phyloP scores from a whole-genome alignment of 2,113 vertebrate species.

The Smithornis capensis region DNA sequence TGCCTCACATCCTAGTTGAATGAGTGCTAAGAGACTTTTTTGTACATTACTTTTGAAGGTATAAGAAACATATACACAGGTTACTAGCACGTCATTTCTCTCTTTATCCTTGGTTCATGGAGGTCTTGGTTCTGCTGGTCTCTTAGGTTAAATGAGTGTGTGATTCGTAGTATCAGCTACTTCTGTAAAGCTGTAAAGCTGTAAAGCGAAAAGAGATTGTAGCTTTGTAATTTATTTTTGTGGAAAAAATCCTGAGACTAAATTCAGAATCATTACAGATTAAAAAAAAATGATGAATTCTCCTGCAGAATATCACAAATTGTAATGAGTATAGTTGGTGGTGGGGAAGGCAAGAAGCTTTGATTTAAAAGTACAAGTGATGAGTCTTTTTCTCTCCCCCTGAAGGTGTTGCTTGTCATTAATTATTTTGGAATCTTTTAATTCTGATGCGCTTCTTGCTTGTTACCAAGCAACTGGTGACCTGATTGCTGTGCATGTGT shows the following conservation, averaged over 20 bases:
- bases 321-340: not conserved
- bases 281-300: not conserved
- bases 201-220: not conserved
- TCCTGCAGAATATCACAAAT: not conserved
- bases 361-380: constrained; percentile 28
- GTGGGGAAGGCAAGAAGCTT: not conserved
- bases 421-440: constrained; percentile 46
- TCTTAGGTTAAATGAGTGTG: not conserved
- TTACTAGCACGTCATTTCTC: not conserved
- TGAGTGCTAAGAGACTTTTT: not conserved
- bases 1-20: not conserved
- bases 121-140: not conserved
- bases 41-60: not conserved
- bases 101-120: not conserved
- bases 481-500: constrained; percentile 37
- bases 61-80: not conserved
- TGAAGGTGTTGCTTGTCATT: constrained; percentile 64
- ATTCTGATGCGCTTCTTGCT: constrained; percentile 41
- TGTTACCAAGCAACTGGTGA: constrained; percentile 64
- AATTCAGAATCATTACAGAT: not conserved
- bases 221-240: not conserved
- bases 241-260: not conserved
- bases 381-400: constrained; percentile 44
- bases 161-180: not conserved
- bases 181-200: not conserved